phyloP scores from a whole-genome alignment of 2,113 vertebrate species.

The Xyliphius kryptos region DNA sequence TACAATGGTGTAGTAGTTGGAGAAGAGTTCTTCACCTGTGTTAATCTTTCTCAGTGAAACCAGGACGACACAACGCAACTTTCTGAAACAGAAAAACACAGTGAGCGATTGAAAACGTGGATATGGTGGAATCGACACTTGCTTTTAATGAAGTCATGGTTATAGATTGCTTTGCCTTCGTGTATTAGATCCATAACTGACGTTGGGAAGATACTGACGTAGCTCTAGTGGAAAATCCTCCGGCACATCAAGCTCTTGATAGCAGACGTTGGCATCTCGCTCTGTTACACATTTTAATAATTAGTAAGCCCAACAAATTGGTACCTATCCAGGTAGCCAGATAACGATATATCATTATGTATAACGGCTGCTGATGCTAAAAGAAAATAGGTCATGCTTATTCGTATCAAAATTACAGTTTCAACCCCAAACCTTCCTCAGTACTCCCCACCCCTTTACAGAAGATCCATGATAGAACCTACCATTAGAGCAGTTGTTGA shows the following conservation, averaged over 20 bases:
- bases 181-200: conserved; percentile 61
- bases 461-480: conserved; percentile 32
- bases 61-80: conserved; percentile 79
- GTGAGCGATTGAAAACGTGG: background rate
- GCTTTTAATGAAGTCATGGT: too few species aligned
- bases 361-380: too few species aligned
- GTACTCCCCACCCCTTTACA: background rate
- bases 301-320: too few species aligned
- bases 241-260: conserved; percentile 88
- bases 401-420: too few species aligned
- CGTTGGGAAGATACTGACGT: conserved; percentile 82
- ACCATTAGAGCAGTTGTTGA: conserved; percentile 90
- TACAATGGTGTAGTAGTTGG: conserved; percentile 91
- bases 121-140: too few species aligned
- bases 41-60: conserved; percentile 77
- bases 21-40: conserved; percentile 85
- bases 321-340: too few species aligned
- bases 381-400: too few species aligned
- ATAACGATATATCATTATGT: too few species aligned
- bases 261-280: conserved; percentile 81
- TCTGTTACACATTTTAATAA: conserved; percentile 53
- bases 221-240: conserved; percentile 77
- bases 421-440: too few species aligned
- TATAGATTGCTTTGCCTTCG: too few species aligned
- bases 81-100: conserved; percentile 53